A percentile compares a stretch with the other conserved stretches of the same genome.
Evolutionary conservation across 2,888 invertebrate species (phyloP).

Genomic region (Spicauda simplicius): DNA sequence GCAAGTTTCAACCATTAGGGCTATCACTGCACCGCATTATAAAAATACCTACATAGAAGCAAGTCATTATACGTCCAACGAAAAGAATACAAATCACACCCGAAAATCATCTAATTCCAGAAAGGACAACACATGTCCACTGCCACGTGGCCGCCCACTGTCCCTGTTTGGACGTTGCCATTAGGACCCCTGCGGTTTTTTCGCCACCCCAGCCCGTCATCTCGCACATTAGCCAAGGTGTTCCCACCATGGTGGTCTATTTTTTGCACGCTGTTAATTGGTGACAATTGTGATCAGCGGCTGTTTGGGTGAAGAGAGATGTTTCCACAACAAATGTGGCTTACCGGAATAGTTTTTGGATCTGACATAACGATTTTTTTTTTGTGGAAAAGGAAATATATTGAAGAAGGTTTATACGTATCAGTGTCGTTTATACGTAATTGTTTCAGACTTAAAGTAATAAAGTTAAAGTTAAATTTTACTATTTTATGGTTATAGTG

Average conservation of each 20-base stretch:
- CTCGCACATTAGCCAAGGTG: slow-evolving; percentile 82
- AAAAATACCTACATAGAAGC: too few relatives aligned
- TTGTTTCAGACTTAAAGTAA: too few relatives aligned
- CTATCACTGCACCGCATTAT: too few relatives aligned
- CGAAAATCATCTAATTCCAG: slow-evolving; percentile 8
- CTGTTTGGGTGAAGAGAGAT: slow-evolving; percentile 75
- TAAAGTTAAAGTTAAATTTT: too few relatives aligned
- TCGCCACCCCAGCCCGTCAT: slow-evolving; percentile 67
- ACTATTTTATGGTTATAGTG: too few relatives aligned
- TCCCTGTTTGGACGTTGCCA: slow-evolving; percentile 78
- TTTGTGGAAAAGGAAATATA: background rate
- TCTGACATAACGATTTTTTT: background rate
- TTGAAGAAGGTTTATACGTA: too few relatives aligned
- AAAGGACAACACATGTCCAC: slow-evolving; percentile 14
- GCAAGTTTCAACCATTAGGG: too few relatives aligned
- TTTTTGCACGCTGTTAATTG: slow-evolving; percentile 79
- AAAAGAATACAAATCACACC: background rate
- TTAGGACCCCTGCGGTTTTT: slow-evolving; percentile 73
- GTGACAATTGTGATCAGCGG: slow-evolving; percentile 79
- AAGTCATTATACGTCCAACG: too few relatives aligned
- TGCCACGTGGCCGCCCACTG: slow-evolving; percentile 54
- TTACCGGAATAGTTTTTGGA: background rate
- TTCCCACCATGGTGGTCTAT: slow-evolving; percentile 73
- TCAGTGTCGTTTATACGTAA: too few relatives aligned
- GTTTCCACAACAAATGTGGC: slow-evolving; percentile 73